Base-by-base conservation (phyloP, 2,113 vertebrate genomes). In the Potamarius usumacintae region DNA sequence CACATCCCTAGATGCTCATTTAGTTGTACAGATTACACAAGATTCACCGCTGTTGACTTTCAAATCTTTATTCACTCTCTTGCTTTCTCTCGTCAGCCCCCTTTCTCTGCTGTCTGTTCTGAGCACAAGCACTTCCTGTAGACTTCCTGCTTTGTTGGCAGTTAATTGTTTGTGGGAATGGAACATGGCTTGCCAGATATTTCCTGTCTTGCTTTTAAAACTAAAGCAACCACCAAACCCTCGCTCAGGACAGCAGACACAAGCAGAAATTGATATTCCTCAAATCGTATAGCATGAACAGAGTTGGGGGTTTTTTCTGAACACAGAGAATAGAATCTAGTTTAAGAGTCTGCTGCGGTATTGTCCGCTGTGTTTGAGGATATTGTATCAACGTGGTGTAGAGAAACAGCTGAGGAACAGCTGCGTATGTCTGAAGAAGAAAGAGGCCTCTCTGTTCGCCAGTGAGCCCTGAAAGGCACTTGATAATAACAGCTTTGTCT, bases 141-240 rank as follows among this genome's bases (percentile, higher is more conserved):
- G 5, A 63, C 93, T 94, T 95, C 94, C 94, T 91, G 92, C 90
- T 92, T 90, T 79, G 69, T 82, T 90, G 78, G 58, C 79, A 87
- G 89, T 91, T 89, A 82, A 93, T 92, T 92, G 91, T 94, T 88
- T 88, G 78, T 91, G 88, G 87, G 87, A 89, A 80, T 9, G 60
- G 72, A 91, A 85, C 88, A 84, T 82, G 89, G 42, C 76, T 67
- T 69, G 84, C 18, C 27, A 91, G 89, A 92, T 88, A 93, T 90
- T 95, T 94, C 92, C 93, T 93, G 89, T 86, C 88, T 84, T 74
- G 63, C 81, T 89, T 86, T 86, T 80, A 88, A 91, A 90, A 90
- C 79, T 6, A n/a, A 85, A 81, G 82, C 78, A 83, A 65, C 50
- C 88, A 88, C 83, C 17, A n/a, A 15, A 34, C 7, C 18, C 20